Evolutionary conservation across 1,140 invertebrate species (phyloP).

Genomic region (Solen grandis): DNA sequence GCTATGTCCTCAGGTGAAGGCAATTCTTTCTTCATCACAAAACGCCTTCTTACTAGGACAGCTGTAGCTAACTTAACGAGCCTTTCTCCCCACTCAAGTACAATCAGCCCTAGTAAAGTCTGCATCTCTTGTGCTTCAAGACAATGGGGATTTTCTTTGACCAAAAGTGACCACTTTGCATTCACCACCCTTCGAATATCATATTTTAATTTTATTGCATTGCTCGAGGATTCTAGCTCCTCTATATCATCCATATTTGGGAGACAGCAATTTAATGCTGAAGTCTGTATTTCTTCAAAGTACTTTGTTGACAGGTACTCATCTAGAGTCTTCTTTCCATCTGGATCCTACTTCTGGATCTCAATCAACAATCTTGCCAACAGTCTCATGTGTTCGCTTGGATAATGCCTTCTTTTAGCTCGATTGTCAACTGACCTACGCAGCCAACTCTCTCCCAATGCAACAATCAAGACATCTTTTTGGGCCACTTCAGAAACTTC

Average conservation of each 20-base stretch:
- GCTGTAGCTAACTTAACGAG: slow-evolving; percentile 35
- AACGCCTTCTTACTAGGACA: background rate
- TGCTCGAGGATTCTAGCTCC: slow-evolving; percentile 56
- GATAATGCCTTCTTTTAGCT: slow-evolving; percentile 37
- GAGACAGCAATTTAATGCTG: slow-evolving; percentile 33
- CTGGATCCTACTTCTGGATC: background rate
- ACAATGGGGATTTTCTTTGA: slow-evolving; percentile 3
- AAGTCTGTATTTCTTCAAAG: slow-evolving; percentile 41
- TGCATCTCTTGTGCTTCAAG: slow-evolving; percentile 12
- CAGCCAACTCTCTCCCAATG: slow-evolving; percentile 41
- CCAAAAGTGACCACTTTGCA: slow-evolving; percentile 21
- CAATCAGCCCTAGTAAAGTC: slow-evolving; percentile 23
- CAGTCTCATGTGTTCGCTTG: slow-evolving; percentile 29
- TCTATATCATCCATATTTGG: slow-evolving; percentile 54
- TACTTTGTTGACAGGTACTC: slow-evolving; percentile 30
- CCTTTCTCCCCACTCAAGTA: slow-evolving; percentile 22
- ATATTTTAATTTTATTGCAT: slow-evolving; percentile 55
- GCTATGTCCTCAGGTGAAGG: slow-evolving; percentile 45
- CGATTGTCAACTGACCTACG: slow-evolving; percentile 28
- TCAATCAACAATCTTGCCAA: slow-evolving; percentile 33
- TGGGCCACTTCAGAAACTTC: background rate
- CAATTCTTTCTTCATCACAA: slow-evolving; percentile 42
- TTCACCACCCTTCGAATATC: slow-evolving; percentile 49
- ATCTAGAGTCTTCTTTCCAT: slow-evolving; percentile 10
- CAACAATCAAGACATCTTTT: slow-evolving; percentile 34